Evolutionary conservation across 2,113 vertebrate genomes (phyloP).

Genomic region (Bos taurus): DNA sequence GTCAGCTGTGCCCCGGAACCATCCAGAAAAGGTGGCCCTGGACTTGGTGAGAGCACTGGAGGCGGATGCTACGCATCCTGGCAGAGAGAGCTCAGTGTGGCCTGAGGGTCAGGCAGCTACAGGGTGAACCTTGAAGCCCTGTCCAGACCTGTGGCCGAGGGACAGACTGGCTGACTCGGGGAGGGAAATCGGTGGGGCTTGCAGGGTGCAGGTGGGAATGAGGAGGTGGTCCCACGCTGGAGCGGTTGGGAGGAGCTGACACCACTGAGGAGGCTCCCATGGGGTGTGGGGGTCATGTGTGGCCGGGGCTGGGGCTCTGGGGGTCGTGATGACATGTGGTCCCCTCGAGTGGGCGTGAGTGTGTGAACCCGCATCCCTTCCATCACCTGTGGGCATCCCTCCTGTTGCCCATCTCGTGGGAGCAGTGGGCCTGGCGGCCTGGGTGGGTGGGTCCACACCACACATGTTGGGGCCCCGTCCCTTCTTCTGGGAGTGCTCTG

Average conservation of each 20-base stretch:
- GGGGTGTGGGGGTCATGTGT: no score
- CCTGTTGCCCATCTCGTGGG: neutral
- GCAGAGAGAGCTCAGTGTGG: no score
- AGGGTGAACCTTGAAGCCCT: neutral
- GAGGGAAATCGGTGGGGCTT: accelerated
- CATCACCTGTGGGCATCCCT: accelerated
- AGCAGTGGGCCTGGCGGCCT: neutral
- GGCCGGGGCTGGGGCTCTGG: neutral
- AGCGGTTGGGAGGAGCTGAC: neutral
- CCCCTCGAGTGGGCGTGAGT: accelerated
- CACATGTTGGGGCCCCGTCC: accelerated
- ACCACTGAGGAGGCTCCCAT: accelerated
- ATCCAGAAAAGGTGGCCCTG: accelerated
- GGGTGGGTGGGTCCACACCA: neutral
- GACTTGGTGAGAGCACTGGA: neutral
- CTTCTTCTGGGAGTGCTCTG: neutral
- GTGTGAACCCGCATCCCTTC: accelerated
- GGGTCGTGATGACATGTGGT: accelerated
- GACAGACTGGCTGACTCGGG: accelerated
- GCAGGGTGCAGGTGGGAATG: neutral
- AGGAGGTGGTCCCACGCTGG: neutral
- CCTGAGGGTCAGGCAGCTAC: neutral
- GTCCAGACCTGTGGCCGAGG: neutral
- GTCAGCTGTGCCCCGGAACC: neutral
- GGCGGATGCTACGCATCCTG: accelerated